Evolutionary conservation across 1,140 invertebrate species (phyloP), one percentile per base, ranked within the genome.

Genomic region (Drosophila chauvacae): DNA sequence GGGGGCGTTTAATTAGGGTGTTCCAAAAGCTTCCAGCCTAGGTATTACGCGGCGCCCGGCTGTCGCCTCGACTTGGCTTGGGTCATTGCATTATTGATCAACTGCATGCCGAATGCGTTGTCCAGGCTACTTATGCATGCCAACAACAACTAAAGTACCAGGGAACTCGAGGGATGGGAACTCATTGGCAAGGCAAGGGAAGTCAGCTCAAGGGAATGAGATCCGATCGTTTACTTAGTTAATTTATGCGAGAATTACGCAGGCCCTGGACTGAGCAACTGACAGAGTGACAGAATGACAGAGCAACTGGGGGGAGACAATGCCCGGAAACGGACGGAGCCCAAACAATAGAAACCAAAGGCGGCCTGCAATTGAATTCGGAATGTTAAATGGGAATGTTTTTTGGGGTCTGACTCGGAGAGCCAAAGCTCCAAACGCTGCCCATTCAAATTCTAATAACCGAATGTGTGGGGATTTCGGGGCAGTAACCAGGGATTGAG

Each of bases 21-120:
- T 35, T 64, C 48, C 41, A 35, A 71, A 71, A 61, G 45, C 79
- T 74, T 66, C 53, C 44, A 42, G 69, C 57, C 42, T 75, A 76
- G 72, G 68, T 62, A 87, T 66, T 88, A 87, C 48, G 76, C 80
- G 83, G 75, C 83, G 77, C 73, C 82, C 65, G 70, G 48, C 64
- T 74, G 82, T 57, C 44, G 48, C 20, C 35, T n/a, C 35, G 35
- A 56, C 35, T 26, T 18, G 28, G 18, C 45, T 37, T 74, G 72
- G 83, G 77, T 80, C 76, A 83, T 83, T 87, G 84, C 84, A 87
- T 88, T 87, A 88, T 87, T 88, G 84, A 84, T 84, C 81, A 87
- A 55, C 63, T 83, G 84, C 83, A 87, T 70, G 68, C 61, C 30
- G 45, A 73, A 77, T 80, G 80, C 80, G 64, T 55, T 55, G 33